These are phyloP conservation scores for Epinephelus fuscoguttatus DNA, from an alignment of 2,113 vertebrate genomes.

Conservation along the genomic window DNA sequence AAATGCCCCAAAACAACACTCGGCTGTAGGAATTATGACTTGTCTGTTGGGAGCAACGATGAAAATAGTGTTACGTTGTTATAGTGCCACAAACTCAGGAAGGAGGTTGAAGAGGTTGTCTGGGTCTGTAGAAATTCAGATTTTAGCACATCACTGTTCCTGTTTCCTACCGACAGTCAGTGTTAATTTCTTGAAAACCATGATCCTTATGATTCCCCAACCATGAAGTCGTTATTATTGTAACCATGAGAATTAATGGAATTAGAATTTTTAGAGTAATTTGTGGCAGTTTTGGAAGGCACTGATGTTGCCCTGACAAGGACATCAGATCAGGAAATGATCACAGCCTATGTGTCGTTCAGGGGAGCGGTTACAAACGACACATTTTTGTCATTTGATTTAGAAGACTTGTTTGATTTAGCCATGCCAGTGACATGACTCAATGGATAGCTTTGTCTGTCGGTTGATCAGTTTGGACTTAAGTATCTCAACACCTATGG, in stretches of 20 bases:
- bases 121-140: background rate
- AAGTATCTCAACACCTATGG: too few relatives aligned
- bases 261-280: background rate
- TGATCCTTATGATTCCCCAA: background rate
- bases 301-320: background rate
- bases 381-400: background rate
- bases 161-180: background rate
- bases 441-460: background rate
- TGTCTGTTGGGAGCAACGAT: background rate
- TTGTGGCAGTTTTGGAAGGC: background rate
- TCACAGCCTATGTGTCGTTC: too few relatives aligned
- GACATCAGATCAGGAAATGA: too few relatives aligned
- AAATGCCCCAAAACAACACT: background rate
- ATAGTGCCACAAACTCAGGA: background rate
- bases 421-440: background rate
- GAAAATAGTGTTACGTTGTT: background rate
- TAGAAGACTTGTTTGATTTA: background rate
- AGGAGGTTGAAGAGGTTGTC: background rate
- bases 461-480: background rate
- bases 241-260: background rate
- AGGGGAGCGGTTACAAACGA: background rate
- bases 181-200: background rate
- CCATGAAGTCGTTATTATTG: background rate
- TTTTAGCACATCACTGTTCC: background rate
- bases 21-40: background rate